Evolutionary conservation across 2,113 vertebrate genomes (phyloP).

Genomic region (Aleadryas rufinucha): DNA sequence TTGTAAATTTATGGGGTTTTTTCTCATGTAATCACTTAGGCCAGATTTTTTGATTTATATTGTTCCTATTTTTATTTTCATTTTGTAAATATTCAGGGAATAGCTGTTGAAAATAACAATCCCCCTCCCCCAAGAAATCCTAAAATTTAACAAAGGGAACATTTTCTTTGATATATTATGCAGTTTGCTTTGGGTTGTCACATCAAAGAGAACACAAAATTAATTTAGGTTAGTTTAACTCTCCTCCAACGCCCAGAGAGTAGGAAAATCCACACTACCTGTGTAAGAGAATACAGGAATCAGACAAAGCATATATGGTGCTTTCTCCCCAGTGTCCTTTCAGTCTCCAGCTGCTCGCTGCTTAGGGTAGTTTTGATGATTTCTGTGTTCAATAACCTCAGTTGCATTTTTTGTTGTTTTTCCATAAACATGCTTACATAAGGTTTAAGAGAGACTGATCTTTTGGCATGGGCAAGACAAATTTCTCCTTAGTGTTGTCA

Average conservation of each 20-base stretch:
- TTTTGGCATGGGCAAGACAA: neutral
- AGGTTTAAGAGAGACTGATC: neutral
- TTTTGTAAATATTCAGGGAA: neutral
- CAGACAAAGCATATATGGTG: rapidly evolving
- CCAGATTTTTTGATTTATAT: neutral
- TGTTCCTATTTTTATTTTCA: neutral
- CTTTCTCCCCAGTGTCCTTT: neutral
- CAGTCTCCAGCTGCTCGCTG: neutral
- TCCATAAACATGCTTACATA: neutral
- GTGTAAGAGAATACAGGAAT: neutral
- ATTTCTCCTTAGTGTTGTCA: neutral
- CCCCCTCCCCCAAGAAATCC: neutral
- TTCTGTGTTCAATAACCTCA: neutral
- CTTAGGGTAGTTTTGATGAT: too few species aligned
- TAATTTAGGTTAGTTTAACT: neutral
- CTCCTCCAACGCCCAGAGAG: neutral
- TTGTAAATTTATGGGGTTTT: neutral
- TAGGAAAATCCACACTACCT: neutral
- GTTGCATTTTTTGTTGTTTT: neutral
- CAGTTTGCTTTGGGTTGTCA: neutral
- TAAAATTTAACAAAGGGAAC: neutral
- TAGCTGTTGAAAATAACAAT: neutral
- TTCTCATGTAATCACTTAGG: neutral
- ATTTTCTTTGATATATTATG: neutral
- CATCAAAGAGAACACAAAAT: neutral